A percentile compares a stretch with the other conserved stretches of the same genome.
Conservation (phyloP, 2,888 invertebrate genomes). For the Lissonota sp. region DNA sequence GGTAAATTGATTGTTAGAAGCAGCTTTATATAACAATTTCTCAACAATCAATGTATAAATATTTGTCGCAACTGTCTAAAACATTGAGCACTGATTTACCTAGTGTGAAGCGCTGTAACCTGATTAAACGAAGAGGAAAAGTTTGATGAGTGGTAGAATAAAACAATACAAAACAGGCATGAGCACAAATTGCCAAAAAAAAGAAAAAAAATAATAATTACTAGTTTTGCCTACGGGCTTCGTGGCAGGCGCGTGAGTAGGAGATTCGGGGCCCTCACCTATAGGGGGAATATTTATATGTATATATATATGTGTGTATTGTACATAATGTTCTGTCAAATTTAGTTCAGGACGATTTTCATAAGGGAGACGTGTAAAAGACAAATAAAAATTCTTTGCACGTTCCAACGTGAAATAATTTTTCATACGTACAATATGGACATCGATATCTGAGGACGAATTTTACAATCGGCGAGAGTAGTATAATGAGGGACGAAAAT, state of each 20-base stretch:
- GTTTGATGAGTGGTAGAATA: not conserved
- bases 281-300: slow-evolving; percentile 70
- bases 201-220: slow-evolving; percentile 78
- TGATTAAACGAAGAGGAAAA: not conserved
- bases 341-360: slow-evolving; percentile 47
- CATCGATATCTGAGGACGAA: slow-evolving; percentile 33
- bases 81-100: too few species aligned
- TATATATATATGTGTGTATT: too few species aligned
- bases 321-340: slow-evolving; percentile 66
- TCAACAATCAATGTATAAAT: too few species aligned
- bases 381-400: slow-evolving; percentile 22
- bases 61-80: too few species aligned
- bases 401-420: slow-evolving; percentile 24
- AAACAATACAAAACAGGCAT: slow-evolving; percentile 50
- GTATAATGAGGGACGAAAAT: too few species aligned
- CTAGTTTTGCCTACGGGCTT: slow-evolving; percentile 79
- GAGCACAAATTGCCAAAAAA: slow-evolving; percentile 66
- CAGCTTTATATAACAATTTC: too few species aligned
- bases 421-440: slow-evolving; percentile 45
- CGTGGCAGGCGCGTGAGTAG: slow-evolving; percentile 78
- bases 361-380: not conserved
- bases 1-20: too few species aligned
- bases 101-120: too few species aligned
- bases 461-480: slow-evolving; percentile 21
- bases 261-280: slow-evolving; percentile 80